These are phyloP conservation scores for Bombus waltoni DNA, from an alignment of 1,140 invertebrate species.

Conservation along the genomic window DNA sequence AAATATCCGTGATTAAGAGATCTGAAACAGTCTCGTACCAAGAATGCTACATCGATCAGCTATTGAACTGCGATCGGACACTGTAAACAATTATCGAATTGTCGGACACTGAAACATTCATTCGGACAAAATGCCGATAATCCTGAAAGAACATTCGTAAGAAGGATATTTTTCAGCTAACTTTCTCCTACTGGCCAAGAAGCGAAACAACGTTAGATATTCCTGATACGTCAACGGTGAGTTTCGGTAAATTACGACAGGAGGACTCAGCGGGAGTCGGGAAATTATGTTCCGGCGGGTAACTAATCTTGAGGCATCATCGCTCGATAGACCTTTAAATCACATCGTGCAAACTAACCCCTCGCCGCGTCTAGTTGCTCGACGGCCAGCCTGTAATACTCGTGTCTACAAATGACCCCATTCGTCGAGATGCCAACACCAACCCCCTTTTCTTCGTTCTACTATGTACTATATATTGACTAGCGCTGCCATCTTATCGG, in stretches of 20 bases:
- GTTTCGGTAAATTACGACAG: conserved; percentile 53
- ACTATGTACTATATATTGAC: background rate
- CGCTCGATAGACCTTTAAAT: conserved; percentile 73
- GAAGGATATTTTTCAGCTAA: background rate
- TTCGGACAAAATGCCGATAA: background rate
- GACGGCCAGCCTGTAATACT: conserved; percentile 62
- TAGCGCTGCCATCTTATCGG: background rate
- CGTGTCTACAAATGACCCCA: conserved; percentile 72
- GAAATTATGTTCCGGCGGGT: conserved; percentile 67
- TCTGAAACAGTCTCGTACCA: too few relatives aligned
- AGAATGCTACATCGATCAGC: background rate
- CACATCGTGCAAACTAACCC: conserved; percentile 60
- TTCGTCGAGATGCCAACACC: conserved; percentile 68
- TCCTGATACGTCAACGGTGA: conserved; percentile 37
- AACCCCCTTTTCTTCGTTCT: conserved; percentile 4
- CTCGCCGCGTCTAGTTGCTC: conserved; percentile 16
- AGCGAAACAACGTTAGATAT: conserved; percentile 22
- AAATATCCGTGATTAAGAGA: too few relatives aligned
- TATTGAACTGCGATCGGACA: too few relatives aligned
- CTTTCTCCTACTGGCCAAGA: background rate
- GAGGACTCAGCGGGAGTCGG: conserved; percentile 34
- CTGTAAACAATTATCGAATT: too few relatives aligned
- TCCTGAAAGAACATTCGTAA: too few relatives aligned
- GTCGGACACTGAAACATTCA: background rate
- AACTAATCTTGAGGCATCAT: conserved; percentile 73